Evolutionary conservation across 2,113 vertebrate genomes (phyloP), one percentile per base, ranked within the genome.

Genomic region (Oxyruncus cristatus): DNA sequence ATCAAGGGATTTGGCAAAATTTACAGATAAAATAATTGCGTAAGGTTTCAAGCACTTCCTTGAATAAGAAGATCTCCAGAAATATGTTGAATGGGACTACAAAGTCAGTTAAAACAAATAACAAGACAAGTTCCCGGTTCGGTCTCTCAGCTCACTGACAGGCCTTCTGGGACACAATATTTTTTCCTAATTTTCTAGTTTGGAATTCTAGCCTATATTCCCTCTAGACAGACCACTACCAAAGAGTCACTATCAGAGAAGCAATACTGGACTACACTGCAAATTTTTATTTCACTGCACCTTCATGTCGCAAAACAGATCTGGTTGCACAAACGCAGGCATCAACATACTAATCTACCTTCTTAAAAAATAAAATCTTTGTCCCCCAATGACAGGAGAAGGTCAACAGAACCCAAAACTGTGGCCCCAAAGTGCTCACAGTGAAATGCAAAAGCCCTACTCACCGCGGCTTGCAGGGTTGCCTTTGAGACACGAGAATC

Each of bases 401-500:
- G 9, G 42, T 68, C 63, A 72, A 37, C 23, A 35, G 44, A 18
- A 73, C 21, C 7, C 32, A n/a, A 37, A 50, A 13, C 32, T 13
- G 5, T 11, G 17, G 8, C 37, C 74, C n/a, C 24, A 2, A 15
- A 19, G 56, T 30, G 42, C 81, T 72, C 37, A 32, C 37, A 50
- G 17, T 7, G n/a, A 8, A 71, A 23, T 24, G 20, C 42, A 35
- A 50, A n/a, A 71, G 35, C n/a, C 8, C 19, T 59, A 96, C 98
- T 97, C 67, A 98, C 98, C 93, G 80, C 28, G 97, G 91, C 37
- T 96, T 89, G 68, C 82, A 91, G 32, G 98, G 97, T 59, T 94
- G 89, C 92, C 98, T 98, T 16, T 89, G 94, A 33, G 98, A 98
- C 86, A 98, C 94, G 10, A 98, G 98, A 13, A 98, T 53, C 30